These are phyloP conservation scores for Artemia franciscana DNA, from an alignment of 1,140 invertebrate genomes.

Conservation along the genomic window DNA sequence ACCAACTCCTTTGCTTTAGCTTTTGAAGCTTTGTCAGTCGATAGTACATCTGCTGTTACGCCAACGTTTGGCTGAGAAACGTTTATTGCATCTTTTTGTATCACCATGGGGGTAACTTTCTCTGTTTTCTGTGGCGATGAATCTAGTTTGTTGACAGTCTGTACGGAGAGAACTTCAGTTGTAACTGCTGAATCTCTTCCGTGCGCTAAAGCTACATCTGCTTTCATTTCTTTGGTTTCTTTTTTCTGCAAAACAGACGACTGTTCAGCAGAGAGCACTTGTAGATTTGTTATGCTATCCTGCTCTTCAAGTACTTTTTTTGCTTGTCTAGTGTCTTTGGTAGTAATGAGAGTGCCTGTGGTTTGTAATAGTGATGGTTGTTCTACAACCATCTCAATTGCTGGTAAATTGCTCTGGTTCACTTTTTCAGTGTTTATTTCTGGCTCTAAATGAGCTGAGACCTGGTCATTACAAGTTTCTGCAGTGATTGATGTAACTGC, in stretches of 20 bases:
- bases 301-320: slow-evolving; percentile 13
- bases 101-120: background rate
- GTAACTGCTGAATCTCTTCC: background rate
- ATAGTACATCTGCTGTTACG: background rate
- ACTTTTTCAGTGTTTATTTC: slow-evolving; percentile 18
- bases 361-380: slow-evolving; percentile 10
- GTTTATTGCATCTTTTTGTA: background rate
- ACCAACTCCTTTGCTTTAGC: background rate
- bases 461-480: background rate
- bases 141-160: background rate
- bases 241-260: background rate
- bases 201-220: background rate
- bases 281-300: background rate
- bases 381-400: slow-evolving; percentile 9
- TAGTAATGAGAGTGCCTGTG: slow-evolving; percentile 9
- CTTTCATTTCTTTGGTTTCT: background rate
- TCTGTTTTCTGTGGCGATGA: background rate
- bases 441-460: slow-evolving; percentile 16
- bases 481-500: too few species aligned
- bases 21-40: background rate
- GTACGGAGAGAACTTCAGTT: background rate
- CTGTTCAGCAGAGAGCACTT: background rate
- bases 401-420: slow-evolving; percentile 16
- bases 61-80: background rate
- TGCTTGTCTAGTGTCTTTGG: slow-evolving; percentile 18